phyloP scores from a whole-genome alignment of 1,140 invertebrate species.

The Aphaenogaster rudis region DNA sequence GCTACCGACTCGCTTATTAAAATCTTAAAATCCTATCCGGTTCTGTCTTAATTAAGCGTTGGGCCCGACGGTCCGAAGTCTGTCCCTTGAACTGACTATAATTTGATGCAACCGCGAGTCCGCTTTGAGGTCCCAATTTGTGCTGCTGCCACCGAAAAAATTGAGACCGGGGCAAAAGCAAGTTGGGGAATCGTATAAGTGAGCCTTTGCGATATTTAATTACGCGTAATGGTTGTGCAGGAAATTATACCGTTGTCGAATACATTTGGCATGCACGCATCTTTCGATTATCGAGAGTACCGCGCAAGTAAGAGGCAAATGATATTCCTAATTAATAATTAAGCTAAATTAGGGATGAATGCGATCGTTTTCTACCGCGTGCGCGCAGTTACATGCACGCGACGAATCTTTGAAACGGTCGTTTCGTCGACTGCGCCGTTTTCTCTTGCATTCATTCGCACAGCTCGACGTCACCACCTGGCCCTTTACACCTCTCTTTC shows the following conservation, averaged over 20 bases:
- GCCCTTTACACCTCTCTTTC: conserved; percentile 6
- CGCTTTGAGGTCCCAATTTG: conserved; percentile 29
- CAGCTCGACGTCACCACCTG: neutral
- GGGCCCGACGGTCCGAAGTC: neutral
- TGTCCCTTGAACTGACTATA: neutral
- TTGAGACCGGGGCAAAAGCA: neutral
- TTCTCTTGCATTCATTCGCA: conserved; percentile 22
- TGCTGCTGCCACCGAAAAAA: neutral
- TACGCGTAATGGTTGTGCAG: conserved; percentile 19
- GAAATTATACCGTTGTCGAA: conserved; percentile 23
- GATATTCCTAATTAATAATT: conserved; percentile 52
- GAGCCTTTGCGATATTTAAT: conserved; percentile 38
- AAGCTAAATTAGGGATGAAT: conserved; percentile 30
- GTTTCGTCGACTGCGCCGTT: neutral
- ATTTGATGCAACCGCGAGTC: conserved; percentile 37
- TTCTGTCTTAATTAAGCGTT: conserved; percentile 65
- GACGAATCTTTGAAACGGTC: neutral
- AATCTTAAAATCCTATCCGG: conserved; percentile 59
- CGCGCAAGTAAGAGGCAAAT: conserved; percentile 16
- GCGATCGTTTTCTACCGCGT: conserved; percentile 30
- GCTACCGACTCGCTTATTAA: conserved; percentile 75
- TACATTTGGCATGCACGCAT: neutral
- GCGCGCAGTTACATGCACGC: conserved; percentile 44
- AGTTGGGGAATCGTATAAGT: neutral
- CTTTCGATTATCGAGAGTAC: conserved; percentile 2